Conservation (phyloP, 2,888 invertebrate genomes). For the Drosophila sordidula region DNA sequence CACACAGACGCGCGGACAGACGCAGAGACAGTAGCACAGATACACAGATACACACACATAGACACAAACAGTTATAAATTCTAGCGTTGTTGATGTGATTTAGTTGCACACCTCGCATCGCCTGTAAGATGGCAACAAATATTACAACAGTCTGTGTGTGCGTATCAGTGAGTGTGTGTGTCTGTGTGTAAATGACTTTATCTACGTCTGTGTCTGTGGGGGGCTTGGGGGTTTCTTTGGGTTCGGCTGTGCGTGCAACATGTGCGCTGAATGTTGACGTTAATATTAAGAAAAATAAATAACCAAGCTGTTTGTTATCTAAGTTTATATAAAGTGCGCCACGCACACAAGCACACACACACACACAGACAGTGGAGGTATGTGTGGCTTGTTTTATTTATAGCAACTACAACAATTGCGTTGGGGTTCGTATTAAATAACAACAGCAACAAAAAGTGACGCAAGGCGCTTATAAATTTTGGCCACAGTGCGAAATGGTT, state of each 20-base stretch:
- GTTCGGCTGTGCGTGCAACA: constrained; percentile 74
- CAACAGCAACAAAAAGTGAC: constrained; percentile 64
- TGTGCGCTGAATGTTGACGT: constrained; percentile 81
- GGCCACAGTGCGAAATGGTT: constrained; percentile 53
- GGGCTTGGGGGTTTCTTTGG: constrained; percentile 24
- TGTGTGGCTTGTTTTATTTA: constrained; percentile 72
- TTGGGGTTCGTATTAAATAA: constrained; percentile 72
- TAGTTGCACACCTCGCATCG: constrained; percentile 79
- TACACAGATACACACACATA: neutral
- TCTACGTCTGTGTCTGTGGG: constrained; percentile 60
- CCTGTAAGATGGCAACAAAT: constrained; percentile 79
- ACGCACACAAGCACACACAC: constrained; percentile 15
- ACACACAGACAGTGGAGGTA: constrained; percentile 4
- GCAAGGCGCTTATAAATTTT: constrained; percentile 75
- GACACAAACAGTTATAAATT: constrained; percentile 73
- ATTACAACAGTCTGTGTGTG: constrained; percentile 49
- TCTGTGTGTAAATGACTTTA: constrained; percentile 76
- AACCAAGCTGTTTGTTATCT: constrained; percentile 80
- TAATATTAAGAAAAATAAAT: constrained; percentile 81
- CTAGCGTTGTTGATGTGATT: constrained; percentile 77
- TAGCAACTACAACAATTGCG: constrained; percentile 76
- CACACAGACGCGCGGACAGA: constrained; percentile 30
- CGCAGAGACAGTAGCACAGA: neutral
- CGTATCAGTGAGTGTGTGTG: constrained; percentile 20
- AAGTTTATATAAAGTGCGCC: constrained; percentile 75